Evolutionary conservation across 2,888 invertebrate genomes (phyloP), one percentile per base, ranked within the genome.

Genomic region (Sarcophaga variegata): DNA sequence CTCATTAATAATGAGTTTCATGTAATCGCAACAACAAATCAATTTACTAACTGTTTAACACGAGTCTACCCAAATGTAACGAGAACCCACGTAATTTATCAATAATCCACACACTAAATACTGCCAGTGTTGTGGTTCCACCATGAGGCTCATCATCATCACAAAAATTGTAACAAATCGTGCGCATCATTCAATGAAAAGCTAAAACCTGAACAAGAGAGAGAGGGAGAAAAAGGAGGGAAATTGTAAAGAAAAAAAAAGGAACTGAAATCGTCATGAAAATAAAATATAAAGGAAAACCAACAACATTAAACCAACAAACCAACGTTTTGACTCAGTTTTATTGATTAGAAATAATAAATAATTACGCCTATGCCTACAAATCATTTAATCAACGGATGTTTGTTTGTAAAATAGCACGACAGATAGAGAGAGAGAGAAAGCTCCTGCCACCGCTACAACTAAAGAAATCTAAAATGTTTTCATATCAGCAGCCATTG

Each of bases 341-440:
- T 75, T 71, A 76, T 87, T 86, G 88, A 85, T 89, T 91, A 89
- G 88, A 91, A 90, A 91, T 90, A 91, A 91, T 92, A 92, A 90
- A 91, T 87, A 87, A 86, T 92, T 90, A 88, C 85, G 88, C 89
- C 89, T 90, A 90, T 90, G 90, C 90, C 89, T 90, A 89, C 89
- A 90, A 91, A 90, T 90, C 89, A 89, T 86, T 82, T 69, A 74
- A 86, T 72, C 81, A 78, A 75, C 63, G 66, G 64, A 14, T 69
- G 62, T 76, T 81, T 77, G 80, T 67, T 76, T 80, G 71, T 54
- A 17, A 14, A 4, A 54, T 2, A 17, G 54, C 4, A 14, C 1
- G 1, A 5, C 1, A 54, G 4, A 17, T 0, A 69, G 8, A 20
- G 22, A 37, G 5, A 45, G 69, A 17, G 0, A 17, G 59, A 14